These are phyloP conservation scores for Lydus trimaculatus DNA, from an alignment of 2,888 invertebrate genomes.

Conservation along the genomic window DNA sequence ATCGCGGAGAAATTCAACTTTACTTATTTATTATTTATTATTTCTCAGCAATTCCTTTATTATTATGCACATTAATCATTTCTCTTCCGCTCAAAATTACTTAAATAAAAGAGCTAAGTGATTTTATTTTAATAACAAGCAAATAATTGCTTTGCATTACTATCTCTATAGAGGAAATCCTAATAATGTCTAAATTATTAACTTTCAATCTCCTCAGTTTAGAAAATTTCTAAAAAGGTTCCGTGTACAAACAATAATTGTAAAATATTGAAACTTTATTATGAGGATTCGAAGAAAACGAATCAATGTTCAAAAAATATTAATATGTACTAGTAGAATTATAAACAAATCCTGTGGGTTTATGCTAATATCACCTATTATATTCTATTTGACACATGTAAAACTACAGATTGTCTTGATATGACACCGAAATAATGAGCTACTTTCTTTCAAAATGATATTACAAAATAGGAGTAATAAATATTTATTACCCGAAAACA, in stretches of 20 bases:
- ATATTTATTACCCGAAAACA: not conserved
- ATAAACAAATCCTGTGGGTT: not conserved
- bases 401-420: not conserved
- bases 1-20: no score
- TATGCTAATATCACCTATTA: not conserved
- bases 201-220: no score
- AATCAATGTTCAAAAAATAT: not conserved
- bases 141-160: not conserved
- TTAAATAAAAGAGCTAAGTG: not conserved
- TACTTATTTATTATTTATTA: no score
- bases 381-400: not conserved
- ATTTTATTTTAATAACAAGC: not conserved
- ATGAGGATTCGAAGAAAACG: no score
- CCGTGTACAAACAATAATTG: no score
- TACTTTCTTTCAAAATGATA: constrained; percentile 2
- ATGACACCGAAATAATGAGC: not conserved
- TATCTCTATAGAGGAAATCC: not conserved
- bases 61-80: no score
- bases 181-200: not conserved
- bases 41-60: no score
- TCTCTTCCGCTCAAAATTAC: no score
- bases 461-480: constrained; percentile 10
- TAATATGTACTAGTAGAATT: not conserved
- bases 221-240: no score
- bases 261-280: no score